phyloP scores from a whole-genome alignment of 1,140 invertebrate species.

The Oedothorax gibbosus region DNA sequence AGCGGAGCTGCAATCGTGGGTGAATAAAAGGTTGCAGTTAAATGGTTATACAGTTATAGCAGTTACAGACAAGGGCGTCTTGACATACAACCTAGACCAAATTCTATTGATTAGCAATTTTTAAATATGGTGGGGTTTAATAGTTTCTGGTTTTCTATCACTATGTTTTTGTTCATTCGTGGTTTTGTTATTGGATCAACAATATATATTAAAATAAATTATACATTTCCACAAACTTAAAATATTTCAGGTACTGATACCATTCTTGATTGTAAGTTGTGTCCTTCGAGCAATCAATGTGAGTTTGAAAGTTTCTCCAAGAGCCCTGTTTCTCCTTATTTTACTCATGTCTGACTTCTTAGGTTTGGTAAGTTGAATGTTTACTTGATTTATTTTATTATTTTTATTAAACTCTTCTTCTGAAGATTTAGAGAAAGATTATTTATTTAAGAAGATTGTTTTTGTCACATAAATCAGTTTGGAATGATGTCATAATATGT shows the following conservation, averaged over 20 bases:
- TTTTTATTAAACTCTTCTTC: background rate
- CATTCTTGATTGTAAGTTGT: constrained; percentile 85
- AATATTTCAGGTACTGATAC: constrained; percentile 78
- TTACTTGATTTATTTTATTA: background rate
- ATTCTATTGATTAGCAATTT: too few relatives aligned
- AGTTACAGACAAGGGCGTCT: too few relatives aligned
- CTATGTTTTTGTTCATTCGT: background rate
- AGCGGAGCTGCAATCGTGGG: too few relatives aligned
- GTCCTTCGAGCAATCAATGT: constrained; percentile 74
- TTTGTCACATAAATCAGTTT: too few relatives aligned
- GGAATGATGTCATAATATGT: too few relatives aligned
- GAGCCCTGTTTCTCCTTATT: constrained; percentile 76
- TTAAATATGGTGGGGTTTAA: too few relatives aligned
- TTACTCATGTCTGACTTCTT: constrained; percentile 87
- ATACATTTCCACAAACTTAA: background rate
- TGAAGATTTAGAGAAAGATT: too few relatives aligned
- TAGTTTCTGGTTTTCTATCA: background rate
- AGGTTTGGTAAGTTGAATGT: constrained; percentile 75
- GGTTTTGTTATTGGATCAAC: background rate
- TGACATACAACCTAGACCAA: too few relatives aligned
- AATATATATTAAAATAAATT: background rate
- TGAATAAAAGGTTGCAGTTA: too few relatives aligned
- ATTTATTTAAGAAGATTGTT: too few relatives aligned
- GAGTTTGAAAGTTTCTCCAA: constrained; percentile 73
- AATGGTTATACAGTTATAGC: too few relatives aligned